Evolutionary conservation across 2,797 vertebrate genomes (phyloP), one percentile per base, ranked within the genome.

Genomic region (Bovichtus diacanthus): DNA sequence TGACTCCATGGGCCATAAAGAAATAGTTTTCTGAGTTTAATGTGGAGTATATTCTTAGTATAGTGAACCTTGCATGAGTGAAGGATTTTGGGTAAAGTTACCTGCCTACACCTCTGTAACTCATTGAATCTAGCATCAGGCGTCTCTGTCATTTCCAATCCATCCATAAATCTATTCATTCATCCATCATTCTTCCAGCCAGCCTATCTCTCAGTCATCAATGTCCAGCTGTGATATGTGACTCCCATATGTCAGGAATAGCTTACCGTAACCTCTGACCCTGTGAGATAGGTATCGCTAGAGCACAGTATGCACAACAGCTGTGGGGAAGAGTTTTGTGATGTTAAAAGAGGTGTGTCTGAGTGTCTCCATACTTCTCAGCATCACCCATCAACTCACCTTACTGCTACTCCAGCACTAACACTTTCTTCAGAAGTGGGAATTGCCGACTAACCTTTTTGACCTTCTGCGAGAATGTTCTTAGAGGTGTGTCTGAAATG

Each of bases 181-280:
- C 8, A 23, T 64, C 47, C 44, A 60, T 50, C 56, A 36, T 63
- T 58, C 27, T 4, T 36, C 55, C 15, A 65, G 38, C 31, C 55
- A 31, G 31, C 31, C 31, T 34, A 34, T 34, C 31, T 34, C 9
- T 34, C 18, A 65, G 38, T 31, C 59, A 65, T 55, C 68, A 58
- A 18, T 19, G 69, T 76, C 75, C 68, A 73, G 74, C 75, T 62
- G 62, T 70, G 71, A 69, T 60, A 44, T 66, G 65, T 64, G 68
- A 68, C 66, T 79, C 58, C 70, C 68, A 59, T 64, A 74, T 78
- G 55, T 79, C 49, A 82, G 71, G 59, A 78, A 78, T 53, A 76
- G 75, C 71, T 81, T 43, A 36, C 56, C 77, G 61, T 68, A 58
- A 77, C 84, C 86, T 80, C 50, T 89, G 85, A 85, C 85, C 83